A percentile compares a stretch with the other conserved stretches of the same genome.
phyloP scores from a whole-genome alignment of 2,888 invertebrate species.

The Drosophila leonis region DNA sequence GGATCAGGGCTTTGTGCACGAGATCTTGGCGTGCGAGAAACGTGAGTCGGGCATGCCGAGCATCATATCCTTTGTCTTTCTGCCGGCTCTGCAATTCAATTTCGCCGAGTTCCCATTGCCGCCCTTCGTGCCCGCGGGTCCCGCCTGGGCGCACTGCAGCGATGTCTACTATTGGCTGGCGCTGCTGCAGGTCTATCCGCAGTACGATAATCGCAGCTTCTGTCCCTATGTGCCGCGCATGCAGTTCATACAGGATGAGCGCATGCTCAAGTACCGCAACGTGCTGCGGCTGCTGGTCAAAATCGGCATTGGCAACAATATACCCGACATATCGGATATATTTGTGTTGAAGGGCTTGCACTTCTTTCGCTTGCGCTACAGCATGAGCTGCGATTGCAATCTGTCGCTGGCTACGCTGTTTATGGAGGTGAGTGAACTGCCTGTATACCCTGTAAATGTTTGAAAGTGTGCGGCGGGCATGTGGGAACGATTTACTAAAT shows the following conservation, averaged over 20 bases:
- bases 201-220: conserved; percentile 57
- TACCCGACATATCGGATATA: conserved; percentile 58
- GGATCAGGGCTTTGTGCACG: conserved; percentile 65
- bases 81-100: conserved; percentile 61
- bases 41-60: conserved; percentile 55
- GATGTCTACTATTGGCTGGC: conserved; percentile 56
- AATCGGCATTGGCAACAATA: conserved; percentile 54
- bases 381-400: conserved; percentile 57
- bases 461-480: background rate
- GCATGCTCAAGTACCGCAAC: conserved; percentile 63
- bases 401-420: conserved; percentile 56
- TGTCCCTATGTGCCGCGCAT: conserved; percentile 68
- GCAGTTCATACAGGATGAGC: conserved; percentile 53
- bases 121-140: conserved; percentile 51
- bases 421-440: conserved; percentile 48
- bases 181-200: conserved; percentile 61
- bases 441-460: background rate
- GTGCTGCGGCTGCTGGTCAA: conserved; percentile 58
- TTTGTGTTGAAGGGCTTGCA: conserved; percentile 62
- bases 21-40: conserved; percentile 59
- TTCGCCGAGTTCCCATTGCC: conserved; percentile 54
- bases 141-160: conserved; percentile 53
- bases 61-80: conserved; percentile 62
- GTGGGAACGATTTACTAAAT: background rate
- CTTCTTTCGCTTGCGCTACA: conserved; percentile 61